A percentile compares a stretch with the other conserved stretches of the same genome.
These are phyloP conservation scores for Muntiacus muntjak DNA, from an alignment of 2,113 vertebrate genomes.

Conservation along the genomic window DNA sequence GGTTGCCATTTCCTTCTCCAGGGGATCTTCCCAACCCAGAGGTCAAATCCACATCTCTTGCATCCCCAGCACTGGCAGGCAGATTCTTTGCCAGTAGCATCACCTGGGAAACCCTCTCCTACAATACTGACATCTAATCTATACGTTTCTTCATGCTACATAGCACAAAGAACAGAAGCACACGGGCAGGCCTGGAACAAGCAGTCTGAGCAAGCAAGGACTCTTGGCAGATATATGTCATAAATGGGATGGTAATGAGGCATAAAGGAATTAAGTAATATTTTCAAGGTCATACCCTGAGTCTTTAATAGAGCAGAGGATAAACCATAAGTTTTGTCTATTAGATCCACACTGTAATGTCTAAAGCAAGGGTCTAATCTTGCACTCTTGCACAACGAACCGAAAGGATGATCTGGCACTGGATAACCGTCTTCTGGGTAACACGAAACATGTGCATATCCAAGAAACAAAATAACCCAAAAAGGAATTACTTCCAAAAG, in stretches of 20 bases:
- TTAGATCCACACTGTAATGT: slow-evolving; percentile 5
- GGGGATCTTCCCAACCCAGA: neutral
- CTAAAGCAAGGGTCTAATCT: neutral
- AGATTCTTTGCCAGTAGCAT: neutral
- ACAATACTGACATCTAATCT: neutral
- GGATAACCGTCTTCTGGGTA: neutral
- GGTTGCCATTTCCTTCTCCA: neutral
- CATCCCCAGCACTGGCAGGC: neutral
- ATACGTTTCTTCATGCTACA: neutral
- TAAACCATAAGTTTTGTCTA: slow-evolving; percentile 11
- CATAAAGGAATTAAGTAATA: slow-evolving; percentile 23
- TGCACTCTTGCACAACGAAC: neutral
- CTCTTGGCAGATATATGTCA: neutral
- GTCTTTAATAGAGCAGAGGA: slow-evolving; percentile 38
- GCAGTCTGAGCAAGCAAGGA: neutral
- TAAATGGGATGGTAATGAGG: slow-evolving; percentile 34
- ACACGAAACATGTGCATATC: neutral
- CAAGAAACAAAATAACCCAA: neutral
- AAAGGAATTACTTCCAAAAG: neutral
- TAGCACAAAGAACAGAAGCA: neutral
- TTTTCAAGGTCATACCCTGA: slow-evolving; percentile 53
- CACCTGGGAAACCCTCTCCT: neutral
- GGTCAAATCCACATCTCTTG: neutral
- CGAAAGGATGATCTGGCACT: neutral
- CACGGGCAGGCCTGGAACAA: neutral